Conservation (phyloP, 1,140 invertebrate species). For the Metopolophium dirhodum region DNA sequence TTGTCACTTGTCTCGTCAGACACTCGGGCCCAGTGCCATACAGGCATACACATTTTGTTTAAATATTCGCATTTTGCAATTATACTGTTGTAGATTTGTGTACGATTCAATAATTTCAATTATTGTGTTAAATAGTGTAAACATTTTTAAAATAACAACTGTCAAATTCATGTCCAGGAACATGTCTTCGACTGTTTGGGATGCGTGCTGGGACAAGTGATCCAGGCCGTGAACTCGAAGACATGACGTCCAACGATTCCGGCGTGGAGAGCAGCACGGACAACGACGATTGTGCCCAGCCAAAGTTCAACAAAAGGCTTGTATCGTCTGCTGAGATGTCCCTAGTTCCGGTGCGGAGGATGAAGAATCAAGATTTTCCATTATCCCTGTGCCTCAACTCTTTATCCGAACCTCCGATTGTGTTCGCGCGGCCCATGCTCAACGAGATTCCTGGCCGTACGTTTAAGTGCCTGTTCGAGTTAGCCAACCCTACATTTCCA, state of each 20-base stretch:
- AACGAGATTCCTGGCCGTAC: constrained; percentile 21
- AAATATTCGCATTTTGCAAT: neutral
- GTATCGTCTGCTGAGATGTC: neutral
- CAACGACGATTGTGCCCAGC: constrained; percentile 41
- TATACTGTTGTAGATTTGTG: neutral
- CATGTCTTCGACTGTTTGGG: neutral
- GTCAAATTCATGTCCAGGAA: neutral
- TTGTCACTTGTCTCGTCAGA: neutral
- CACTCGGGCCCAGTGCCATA: neutral
- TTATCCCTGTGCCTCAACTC: neutral
- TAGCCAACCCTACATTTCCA: constrained; percentile 7
- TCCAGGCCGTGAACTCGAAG: neutral
- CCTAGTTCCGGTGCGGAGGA: neutral
- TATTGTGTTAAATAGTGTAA: neutral
- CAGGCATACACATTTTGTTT: neutral
- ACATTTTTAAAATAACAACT: too few relatives aligned
- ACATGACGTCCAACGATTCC: constrained; percentile 44
- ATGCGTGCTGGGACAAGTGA: neutral
- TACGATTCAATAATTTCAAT: neutral
- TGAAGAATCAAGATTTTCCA: neutral
- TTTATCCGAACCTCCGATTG: neutral
- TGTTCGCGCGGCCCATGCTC: neutral
- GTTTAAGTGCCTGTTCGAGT: constrained; percentile 46
- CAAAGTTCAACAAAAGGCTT: neutral
- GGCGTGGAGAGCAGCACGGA: constrained; percentile 52